phyloP scores from a whole-genome alignment of 2,888 invertebrate genomes.

The Lucinisca nassula region DNA sequence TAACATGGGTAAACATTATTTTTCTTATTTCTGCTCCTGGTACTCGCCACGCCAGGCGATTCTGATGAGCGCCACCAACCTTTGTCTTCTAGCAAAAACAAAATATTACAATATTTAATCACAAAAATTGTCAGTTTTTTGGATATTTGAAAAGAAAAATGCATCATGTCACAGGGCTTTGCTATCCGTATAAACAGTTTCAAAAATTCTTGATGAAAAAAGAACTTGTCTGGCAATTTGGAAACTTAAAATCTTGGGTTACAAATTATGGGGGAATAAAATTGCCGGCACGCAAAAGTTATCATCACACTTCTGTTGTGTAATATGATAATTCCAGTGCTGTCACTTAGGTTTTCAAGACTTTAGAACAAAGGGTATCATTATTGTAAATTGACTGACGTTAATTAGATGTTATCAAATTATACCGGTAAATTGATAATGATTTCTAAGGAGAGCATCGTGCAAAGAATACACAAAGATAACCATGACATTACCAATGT shows the following conservation, averaged over 20 bases:
- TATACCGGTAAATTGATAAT: slow-evolving; percentile 1
- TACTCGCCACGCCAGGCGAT: too few species aligned
- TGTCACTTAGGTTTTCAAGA: slow-evolving; percentile 6
- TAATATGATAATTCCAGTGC: background rate
- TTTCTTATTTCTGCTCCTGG: too few species aligned
- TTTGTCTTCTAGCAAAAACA: too few species aligned
- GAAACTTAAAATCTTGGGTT: background rate
- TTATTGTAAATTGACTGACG: slow-evolving; percentile 5
- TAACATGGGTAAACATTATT: too few species aligned
- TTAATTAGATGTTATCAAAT: slow-evolving; percentile 12
- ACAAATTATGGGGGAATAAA: background rate
- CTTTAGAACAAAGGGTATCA: slow-evolving; percentile 12
- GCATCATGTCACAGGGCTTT: too few species aligned
- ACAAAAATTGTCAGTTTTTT: too few species aligned
- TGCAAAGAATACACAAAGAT: slow-evolving; percentile 13
- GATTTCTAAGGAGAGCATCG: background rate
- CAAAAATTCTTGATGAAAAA: background rate
- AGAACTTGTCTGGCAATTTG: background rate
- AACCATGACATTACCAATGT: slow-evolving; percentile 5
- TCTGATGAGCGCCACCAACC: too few species aligned
- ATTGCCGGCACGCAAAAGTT: slow-evolving; percentile 11
- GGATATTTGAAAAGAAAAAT: too few species aligned
- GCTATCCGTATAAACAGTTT: too few species aligned
- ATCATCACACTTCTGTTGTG: slow-evolving; percentile 7
- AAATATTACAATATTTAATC: too few species aligned